A percentile compares a stretch with the other conserved stretches of the same genome.
These are phyloP conservation scores for Acyrthosiphon pisum DNA, from an alignment of 1,140 invertebrate genomes.

Conservation along the genomic window DNA sequence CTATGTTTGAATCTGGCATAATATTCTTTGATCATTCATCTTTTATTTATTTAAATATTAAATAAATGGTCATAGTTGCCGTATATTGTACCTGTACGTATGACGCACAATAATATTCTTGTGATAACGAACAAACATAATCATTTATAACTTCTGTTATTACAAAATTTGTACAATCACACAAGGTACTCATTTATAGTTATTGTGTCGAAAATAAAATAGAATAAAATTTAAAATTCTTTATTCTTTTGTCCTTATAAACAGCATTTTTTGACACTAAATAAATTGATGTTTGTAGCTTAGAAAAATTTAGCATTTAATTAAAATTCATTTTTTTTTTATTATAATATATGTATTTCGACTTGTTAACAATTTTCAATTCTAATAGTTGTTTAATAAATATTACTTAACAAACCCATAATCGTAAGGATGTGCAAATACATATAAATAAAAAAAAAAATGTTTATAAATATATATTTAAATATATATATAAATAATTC, in stretches of 20 bases:
- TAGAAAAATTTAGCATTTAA: conserved; percentile 10
- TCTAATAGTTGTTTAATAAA: conserved; percentile 20
- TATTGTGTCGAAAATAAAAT: background rate
- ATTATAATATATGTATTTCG: conserved; percentile 25
- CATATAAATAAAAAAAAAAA: conserved; percentile 18
- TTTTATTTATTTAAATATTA: background rate
- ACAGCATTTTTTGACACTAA: background rate
- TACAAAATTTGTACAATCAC: background rate
- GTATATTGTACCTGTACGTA: conserved; percentile 24
- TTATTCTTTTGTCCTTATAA: background rate
- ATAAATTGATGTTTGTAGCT: conserved; percentile 26
- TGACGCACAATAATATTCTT: conserved; percentile 29
- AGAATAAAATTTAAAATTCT: background rate
- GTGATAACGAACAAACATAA: conserved; percentile 47
- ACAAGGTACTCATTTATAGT: conserved; percentile 6
- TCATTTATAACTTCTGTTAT: conserved; percentile 29
- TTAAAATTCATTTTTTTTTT: background rate
- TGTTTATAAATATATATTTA: conserved; percentile 9
- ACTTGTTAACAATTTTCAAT: conserved; percentile 42
- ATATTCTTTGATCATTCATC: background rate
- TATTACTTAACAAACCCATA: background rate
- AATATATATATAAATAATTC: conserved; percentile 23
- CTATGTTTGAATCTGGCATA: background rate
- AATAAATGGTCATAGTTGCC: background rate
- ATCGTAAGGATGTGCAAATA: background rate